Base-by-base conservation (phyloP, 2,888 invertebrate species). In the Nomada ferruginata region DNA sequence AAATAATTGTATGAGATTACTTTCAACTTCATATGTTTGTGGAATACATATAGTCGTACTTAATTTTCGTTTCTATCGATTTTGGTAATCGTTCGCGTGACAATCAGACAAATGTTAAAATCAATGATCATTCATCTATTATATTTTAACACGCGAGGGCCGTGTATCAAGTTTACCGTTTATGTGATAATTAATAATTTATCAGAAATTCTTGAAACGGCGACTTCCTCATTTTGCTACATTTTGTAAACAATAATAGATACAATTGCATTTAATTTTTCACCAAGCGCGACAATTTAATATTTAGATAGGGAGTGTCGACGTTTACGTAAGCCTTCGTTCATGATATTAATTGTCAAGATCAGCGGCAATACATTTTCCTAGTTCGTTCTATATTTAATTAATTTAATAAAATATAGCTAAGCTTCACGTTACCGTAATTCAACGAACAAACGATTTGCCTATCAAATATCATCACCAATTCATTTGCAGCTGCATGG, bases 131-230 rank as follows among this genome's bases (percentile, higher is more conserved):
- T 61, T 44, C 11, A 42, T 44, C 3, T 11, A 11, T 69, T 44
- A 15, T 44, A 15, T 42, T 53, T 5, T 36, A 23, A 36, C 36
- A 15, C 11, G 11, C n/a, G 26, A 50, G 20, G 15, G 47, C 53
- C 47, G 36, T 52, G 23, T 36, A 26, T 42, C 23, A 42, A 74
- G 13, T 47, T n/a, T 74, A 13, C 23, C 13, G 23, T 36, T 74
- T 66, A 52, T 26, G 5, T 44, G 23, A 53, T n/a, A 36, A 36
- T 36, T 36, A 36, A 61, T 44, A 13, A 44, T 15, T 53, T 15
- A 57, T 13, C n/a, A 47, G 5, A 13, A 10, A 69, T 47, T 47
- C 42, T 59, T 47, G 26, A n/a, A 69, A 5, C 36, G 36, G 36
- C 36, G 5, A 36, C 7, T 36, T 36, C 36, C 36, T 29, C 11